Percentiles rank a stretch among this genome's conserved stretches.
phyloP scores from a whole-genome alignment of 2,113 vertebrate species.

The Reinhardtius hippoglossoides region DNA sequence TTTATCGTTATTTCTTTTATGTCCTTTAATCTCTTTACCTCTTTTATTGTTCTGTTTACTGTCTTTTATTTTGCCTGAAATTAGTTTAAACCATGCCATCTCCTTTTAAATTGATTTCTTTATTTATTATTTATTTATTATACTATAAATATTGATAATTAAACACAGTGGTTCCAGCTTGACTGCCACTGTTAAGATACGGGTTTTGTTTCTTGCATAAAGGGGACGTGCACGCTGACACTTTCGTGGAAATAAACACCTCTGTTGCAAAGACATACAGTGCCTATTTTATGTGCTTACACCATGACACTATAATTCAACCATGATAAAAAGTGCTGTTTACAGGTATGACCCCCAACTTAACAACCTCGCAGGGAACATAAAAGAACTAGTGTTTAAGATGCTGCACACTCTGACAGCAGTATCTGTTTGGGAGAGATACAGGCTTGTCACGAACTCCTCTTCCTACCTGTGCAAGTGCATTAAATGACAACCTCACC shows the following conservation, averaged over 20 bases:
- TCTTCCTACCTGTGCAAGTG: constrained; percentile 41
- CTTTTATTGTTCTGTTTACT: background rate
- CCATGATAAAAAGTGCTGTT: constrained; percentile 34
- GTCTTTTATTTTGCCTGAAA: background rate
- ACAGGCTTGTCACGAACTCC: constrained; percentile 50
- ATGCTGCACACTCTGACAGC: constrained; percentile 49
- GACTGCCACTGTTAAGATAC: background rate
- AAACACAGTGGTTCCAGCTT: background rate
- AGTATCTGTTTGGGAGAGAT: constrained; percentile 64
- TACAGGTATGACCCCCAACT: constrained; percentile 48
- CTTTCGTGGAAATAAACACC: constrained; percentile 26
- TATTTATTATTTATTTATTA: background rate
- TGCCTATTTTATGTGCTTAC: constrained; percentile 13
- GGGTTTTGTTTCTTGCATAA: background rate
- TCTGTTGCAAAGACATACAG: background rate
- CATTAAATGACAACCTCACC: constrained; percentile 39
- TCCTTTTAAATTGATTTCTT: background rate
- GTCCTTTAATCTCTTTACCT: background rate
- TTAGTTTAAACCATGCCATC: background rate
- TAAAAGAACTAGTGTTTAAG: constrained; percentile 57
- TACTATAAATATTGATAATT: too few relatives aligned
- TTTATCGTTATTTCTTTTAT: background rate
- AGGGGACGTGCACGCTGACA: background rate
- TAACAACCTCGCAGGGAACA: constrained; percentile 46
- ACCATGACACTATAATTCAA: constrained; percentile 42